Evolutionary conservation across 2,888 invertebrate genomes (phyloP).

Genomic region (Cyaniris semiargus): DNA sequence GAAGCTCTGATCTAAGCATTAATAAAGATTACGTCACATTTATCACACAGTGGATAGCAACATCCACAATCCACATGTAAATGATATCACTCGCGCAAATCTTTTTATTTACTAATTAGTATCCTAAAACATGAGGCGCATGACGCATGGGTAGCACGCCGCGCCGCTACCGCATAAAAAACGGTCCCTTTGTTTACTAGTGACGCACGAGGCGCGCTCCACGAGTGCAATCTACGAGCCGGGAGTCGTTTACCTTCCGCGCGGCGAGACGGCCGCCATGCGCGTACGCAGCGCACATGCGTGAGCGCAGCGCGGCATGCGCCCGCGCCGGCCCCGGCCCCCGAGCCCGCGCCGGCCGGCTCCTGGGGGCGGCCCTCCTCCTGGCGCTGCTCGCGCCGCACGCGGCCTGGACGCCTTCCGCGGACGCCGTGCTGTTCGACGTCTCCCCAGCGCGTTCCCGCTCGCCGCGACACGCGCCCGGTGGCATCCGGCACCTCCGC

Average conservation of each 20-base stretch:
- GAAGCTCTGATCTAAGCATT: not conserved
- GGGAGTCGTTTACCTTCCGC: conserved; percentile 78
- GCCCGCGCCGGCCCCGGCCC: conserved; percentile 57
- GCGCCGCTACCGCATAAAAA: conserved; percentile 58
- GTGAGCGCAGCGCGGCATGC: conserved; percentile 63
- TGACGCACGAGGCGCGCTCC: conserved; percentile 72
- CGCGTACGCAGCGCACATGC: conserved; percentile 74
- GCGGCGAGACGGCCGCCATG: conserved; percentile 75
- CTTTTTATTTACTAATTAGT: conserved; percentile 19
- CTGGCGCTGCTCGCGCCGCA: conserved; percentile 55
- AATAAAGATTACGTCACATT: conserved; percentile 6
- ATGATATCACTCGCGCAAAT: conserved; percentile 9
- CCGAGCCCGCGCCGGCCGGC: conserved; percentile 67
- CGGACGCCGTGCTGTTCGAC: conserved; percentile 41
- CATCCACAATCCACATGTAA: not conserved
- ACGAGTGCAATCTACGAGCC: conserved; percentile 68
- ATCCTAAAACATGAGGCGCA: conserved; percentile 16
- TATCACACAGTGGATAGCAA: not conserved
- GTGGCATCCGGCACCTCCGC: conserved; percentile 55
- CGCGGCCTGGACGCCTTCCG: conserved; percentile 46
- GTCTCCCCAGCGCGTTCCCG: conserved; percentile 40
- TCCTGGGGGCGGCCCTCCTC: conserved; percentile 66
- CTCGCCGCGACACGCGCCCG: conserved; percentile 51
- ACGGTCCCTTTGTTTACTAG: conserved; percentile 77
- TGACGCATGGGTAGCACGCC: conserved; percentile 51